Conservation (phyloP, 1,140 invertebrate genomes). For the Scaptomyza hsui region DNA sequence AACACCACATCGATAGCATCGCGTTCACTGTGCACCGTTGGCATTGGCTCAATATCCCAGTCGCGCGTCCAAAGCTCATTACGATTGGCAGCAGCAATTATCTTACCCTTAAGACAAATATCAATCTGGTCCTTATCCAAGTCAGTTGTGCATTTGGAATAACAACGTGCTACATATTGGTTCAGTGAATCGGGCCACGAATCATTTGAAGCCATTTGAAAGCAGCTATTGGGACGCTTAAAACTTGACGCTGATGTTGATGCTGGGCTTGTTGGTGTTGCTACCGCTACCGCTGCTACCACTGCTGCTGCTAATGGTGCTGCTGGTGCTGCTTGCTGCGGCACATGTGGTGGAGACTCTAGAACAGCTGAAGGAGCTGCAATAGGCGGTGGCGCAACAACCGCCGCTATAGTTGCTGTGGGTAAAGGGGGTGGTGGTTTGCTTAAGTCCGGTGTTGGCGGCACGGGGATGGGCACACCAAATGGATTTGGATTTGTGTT, state of each 20-base stretch:
- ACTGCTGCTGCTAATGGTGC: no score
- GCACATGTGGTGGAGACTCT: not conserved
- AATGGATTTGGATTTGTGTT: conserved; percentile 29
- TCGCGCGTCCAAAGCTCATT: conserved; percentile 94
- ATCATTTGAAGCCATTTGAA: conserved; percentile 84
- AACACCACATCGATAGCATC: conserved; percentile 86
- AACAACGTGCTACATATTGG: conserved; percentile 95
- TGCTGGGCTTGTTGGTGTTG: conserved; percentile 21
- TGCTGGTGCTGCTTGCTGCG: conserved; percentile 13
- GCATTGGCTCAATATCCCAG: conserved; percentile 96
- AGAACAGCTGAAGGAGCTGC: conserved; percentile 1
- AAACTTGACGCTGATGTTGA: conserved; percentile 27
- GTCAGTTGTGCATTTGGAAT: conserved; percentile 93
- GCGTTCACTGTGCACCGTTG: conserved; percentile 91
- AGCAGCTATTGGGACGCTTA: conserved; percentile 71
- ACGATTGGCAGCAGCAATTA: conserved; percentile 93
- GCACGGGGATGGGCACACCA: conserved; percentile 52
- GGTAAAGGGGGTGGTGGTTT: conserved; percentile 73
- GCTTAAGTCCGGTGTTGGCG: conserved; percentile 52
- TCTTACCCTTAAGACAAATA: conserved; percentile 96
- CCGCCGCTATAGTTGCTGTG: conserved; percentile 24
- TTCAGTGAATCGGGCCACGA: conserved; percentile 91
- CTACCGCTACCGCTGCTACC: not conserved
- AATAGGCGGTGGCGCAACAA: not conserved
- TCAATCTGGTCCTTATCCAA: conserved; percentile 97